Base-by-base conservation (phyloP, 2,797 vertebrate genomes). In the Semaprochilodus insignis region DNA sequence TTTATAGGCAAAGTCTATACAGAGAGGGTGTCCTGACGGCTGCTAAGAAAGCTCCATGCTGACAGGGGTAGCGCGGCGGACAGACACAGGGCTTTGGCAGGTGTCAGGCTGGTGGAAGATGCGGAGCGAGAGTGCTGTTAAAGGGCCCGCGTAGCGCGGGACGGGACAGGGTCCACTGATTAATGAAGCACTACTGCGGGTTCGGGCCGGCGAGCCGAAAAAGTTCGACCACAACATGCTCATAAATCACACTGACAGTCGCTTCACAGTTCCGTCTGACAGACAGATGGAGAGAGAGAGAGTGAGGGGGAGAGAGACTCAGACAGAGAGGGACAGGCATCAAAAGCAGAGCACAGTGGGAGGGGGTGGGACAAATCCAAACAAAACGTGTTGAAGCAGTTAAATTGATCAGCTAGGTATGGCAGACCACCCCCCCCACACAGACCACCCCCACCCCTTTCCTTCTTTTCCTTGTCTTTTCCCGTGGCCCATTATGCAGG, bases 161-260 rank as follows among this genome's bases (percentile, higher is more conserved):
- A 74, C 51, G 82, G 77, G 77, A 80, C 82, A 75, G 94, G 91
- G 93, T 92, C 92, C 87, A 31, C 95, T 95, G 94, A 90, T 96
- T 98, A 98, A 97, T 95, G 95, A 97, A 96, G 93, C 94, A 93
- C 92, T 95, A 92, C 93, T 91, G 91, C 91, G 91, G 93, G 94
- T 96, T 95, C 94, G 92, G 82, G 94, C 92, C 93, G 92, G 93
- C 77, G 90, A 96, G 93, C 88, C 93, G 94, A 95, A 82, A 96
- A 97, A 67, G 95, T 97, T 96, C 81, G 93, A 93, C 92, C 91
- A 92, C 52, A 93, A 92, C 95, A 92, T 92, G 91, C 95, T 96
- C 96, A 97, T 98, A 97, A 98, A 99, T 99, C 97, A 98, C 95
- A 86, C 89, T 97, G 97, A 97, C 96, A 97, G 91, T 93, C 94